phyloP scores from a whole-genome alignment of 1,140 invertebrate species.

The Alviniconcha marisindica region DNA sequence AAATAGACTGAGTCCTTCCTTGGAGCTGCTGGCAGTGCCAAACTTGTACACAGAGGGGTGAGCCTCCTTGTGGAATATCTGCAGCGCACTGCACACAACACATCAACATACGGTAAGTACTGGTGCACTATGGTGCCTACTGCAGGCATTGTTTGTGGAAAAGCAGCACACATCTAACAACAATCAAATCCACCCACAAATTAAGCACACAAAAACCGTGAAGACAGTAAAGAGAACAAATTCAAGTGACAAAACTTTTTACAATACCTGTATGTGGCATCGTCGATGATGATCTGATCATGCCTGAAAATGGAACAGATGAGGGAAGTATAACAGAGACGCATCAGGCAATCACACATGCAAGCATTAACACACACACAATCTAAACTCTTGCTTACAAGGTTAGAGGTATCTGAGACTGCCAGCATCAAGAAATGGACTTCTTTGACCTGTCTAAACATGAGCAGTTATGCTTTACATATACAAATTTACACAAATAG shows the following conservation, averaged over 20 bases:
- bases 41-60: slow-evolving; percentile 87
- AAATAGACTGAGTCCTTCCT: slow-evolving; percentile 85
- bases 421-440: too few relatives aligned
- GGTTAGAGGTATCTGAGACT: too few relatives aligned
- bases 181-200: too few relatives aligned
- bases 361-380: not conserved
- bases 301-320: slow-evolving; percentile 76
- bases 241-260: not conserved
- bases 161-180: too few relatives aligned
- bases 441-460: too few relatives aligned
- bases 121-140: too few relatives aligned
- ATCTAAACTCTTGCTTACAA: not conserved
- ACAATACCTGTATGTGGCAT: slow-evolving; percentile 81
- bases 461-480: too few relatives aligned
- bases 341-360: not conserved
- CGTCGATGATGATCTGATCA: slow-evolving; percentile 84
- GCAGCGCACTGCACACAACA: slow-evolving; percentile 78
- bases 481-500: too few relatives aligned
- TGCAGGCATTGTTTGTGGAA: too few relatives aligned
- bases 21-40: slow-evolving; percentile 70
- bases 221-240: not conserved
- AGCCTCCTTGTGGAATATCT: slow-evolving; percentile 85
- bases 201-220: too few relatives aligned
- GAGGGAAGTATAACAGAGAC: not conserved
- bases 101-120: too few relatives aligned